Base-by-base conservation (phyloP, 2,888 invertebrate species). In the Eucera pruinosa region DNA sequence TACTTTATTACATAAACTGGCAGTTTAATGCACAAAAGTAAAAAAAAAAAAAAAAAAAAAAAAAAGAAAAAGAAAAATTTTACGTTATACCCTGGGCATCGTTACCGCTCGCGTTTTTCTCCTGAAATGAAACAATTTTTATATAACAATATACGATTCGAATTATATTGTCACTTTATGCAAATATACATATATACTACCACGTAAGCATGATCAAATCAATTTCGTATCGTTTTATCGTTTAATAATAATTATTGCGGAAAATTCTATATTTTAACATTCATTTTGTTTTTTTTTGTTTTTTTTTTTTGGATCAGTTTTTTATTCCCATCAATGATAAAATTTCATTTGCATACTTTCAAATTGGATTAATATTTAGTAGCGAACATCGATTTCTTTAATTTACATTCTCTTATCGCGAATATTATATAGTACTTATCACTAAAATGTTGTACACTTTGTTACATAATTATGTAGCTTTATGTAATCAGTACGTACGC, bases 21-120 rank as follows among this genome's bases (percentile, higher is more conserved):
- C 43, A 67, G 54, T 64, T 57, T 48, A 39, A 71, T 62, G 58
- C 41, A 48, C 39, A 54, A 54, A 71, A 57, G 30, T 69, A 57
- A 73, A 73, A 78, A 77, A 60, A 71, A 54, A 13, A 43, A 39
- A 78, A 73, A 78, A 77, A 60, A 71, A 54, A 13, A 43, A 39
- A 78, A n/a, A n/a, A n/a, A n/a, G n/a, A n/a, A n/a, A n/a, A n/a
- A n/a, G n/a, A n/a, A n/a, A n/a, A n/a, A n/a, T n/a, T n/a, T n/a
- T n/a, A n/a, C n/a, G 30, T 36, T 11, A 55, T 48, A 18, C 30
- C 36, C 11, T 39, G n/a, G 5, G 9, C 61, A 62, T 70, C 50
- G 30, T 52, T 57, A 62, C 43, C 41, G 41, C 64, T 48, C n/a
- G 5, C n/a, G 9, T 47, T 43, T 52, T 45, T 15, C n/a, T n/a